These are phyloP conservation scores for Charadrius vociferus DNA, from an alignment of 2,113 vertebrate species.

Conservation along the genomic window DNA sequence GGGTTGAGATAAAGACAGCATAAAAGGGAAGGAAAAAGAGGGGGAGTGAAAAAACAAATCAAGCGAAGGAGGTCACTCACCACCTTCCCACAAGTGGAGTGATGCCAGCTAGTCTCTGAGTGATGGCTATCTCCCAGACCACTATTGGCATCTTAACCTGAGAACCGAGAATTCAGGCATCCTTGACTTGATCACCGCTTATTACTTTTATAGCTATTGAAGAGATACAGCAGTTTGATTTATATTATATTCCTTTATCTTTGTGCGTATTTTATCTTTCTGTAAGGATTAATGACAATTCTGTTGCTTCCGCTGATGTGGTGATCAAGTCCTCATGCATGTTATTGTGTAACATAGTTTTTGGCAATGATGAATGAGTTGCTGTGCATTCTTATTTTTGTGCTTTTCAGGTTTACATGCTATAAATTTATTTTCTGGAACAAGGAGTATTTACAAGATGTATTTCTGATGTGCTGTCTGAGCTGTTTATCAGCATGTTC, in stretches of 20 bases:
- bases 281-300: constrained; percentile 36
- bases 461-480: not conserved
- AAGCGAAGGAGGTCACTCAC: not conserved
- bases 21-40: not conserved
- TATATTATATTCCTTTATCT: constrained; percentile 45
- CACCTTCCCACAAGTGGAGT: not conserved
- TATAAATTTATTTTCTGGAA: not conserved
- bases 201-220: not conserved
- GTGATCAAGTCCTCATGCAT: not conserved
- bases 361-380: not conserved
- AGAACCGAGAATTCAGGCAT: not conserved
- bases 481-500: not conserved
- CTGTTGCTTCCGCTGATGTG: constrained; percentile 8
- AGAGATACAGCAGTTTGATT: constrained; percentile 33
- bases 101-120: not conserved
- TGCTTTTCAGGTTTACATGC: not conserved
- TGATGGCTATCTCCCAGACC: not conserved
- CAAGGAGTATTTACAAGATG: not conserved
- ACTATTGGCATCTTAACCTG: not conserved
- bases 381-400: not conserved
- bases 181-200: constrained; percentile 33
- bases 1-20: not conserved
- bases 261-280: constrained; percentile 33
- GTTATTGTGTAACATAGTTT: not conserved
- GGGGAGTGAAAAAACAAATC: fast-evolving